Base-by-base conservation (phyloP, 2,888 invertebrate genomes). In the Eulithis testata region DNA sequence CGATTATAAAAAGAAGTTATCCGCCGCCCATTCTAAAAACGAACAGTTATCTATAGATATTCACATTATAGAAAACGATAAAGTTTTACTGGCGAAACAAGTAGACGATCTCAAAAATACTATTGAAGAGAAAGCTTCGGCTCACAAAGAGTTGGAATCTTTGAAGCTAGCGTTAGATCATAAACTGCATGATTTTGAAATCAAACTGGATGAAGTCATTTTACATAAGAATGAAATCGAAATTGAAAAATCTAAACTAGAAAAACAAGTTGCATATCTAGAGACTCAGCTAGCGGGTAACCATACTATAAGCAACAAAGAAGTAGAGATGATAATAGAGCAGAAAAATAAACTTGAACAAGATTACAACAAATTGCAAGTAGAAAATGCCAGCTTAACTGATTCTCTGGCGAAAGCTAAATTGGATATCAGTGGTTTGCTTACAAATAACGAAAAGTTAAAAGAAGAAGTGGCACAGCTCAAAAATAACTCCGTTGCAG, bases 11-110 rank as follows among this genome's bases (percentile, higher is more conserved):
- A 85, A 85, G 69, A 84, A 83, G n/a, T 69, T 94, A 7, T 81
- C 76, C 44, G 70, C 80, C 6, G 75, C 86, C 9, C 88, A 89
- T 73, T 84, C 90, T 44, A 91, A 90, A 75, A 88, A 93, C 63
- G 93, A 93, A 71, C 93, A 93, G 70, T 81, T 93, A 4, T 87
- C 92, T 43, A 94, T 94, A 74, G 90, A 94, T 71, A 86, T 93
- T 55, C 92, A 92, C 69, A 93, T 94, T 64, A 75, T 93, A 52
- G 91, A 91, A 80, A 94, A 94, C 75, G 92, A 93, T 69, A 94
- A 93, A 78, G 90, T 92, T 4, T 80, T 93, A 55, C 77, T 93
- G 50, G 88, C 86, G 7, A 88, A 91, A 73, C 86, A 93, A 76
- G 78, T 93, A 1, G 87, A 90, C 73, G 92, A 93, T 54, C 78